Evolutionary conservation across 2,888 invertebrate species (phyloP), one percentile per base, ranked within the genome.

Genomic region (Spisula subtruncata): DNA sequence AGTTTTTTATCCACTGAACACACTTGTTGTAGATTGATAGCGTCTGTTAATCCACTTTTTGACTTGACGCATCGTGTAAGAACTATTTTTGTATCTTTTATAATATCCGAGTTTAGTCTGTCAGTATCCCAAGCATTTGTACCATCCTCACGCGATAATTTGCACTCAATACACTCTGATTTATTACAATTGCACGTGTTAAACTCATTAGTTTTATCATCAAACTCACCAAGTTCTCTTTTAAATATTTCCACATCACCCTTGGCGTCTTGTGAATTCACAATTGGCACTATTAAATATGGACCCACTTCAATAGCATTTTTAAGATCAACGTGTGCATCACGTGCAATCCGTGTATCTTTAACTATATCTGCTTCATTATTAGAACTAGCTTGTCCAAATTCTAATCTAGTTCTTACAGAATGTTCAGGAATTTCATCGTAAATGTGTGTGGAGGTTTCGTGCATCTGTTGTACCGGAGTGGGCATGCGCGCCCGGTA

Each of bases 241-340:
- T 92, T 92, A 51, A 92, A 92, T 54, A 92, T 91, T 89, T 92
- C 92, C 20, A 92, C 90, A 86, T 92, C 92, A 18, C 85, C 86
- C 32, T 81, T 88, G 29, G 89, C 82, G 83, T 85, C 66, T 79
- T 85, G 41, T 1, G 86, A 81, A 81, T 90, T 91, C 87, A 91
- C 90, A 32, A 92, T 87, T 18, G 92, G 91, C 81, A 92, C 92
- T 46, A 92, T 92, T 32, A 92, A 86, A 84, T 92, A 92, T 75
- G 92, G 92, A 20, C 92, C 92, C 35, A 92, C 92, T 86, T 92
- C 92, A 66, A 92, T 92, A 81, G 92, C 92, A 86, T 92, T 89
- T 84, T 60, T 86, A 54, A 92, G 88, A 91, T 92, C 92, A 25
- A 91, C 83, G 12, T 71, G 60, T 2, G 82, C 35, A n/a, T 89